These are phyloP conservation scores for Patella ulyssiponensis DNA, from an alignment of 2,888 invertebrate species.

Conservation along the genomic window DNA sequence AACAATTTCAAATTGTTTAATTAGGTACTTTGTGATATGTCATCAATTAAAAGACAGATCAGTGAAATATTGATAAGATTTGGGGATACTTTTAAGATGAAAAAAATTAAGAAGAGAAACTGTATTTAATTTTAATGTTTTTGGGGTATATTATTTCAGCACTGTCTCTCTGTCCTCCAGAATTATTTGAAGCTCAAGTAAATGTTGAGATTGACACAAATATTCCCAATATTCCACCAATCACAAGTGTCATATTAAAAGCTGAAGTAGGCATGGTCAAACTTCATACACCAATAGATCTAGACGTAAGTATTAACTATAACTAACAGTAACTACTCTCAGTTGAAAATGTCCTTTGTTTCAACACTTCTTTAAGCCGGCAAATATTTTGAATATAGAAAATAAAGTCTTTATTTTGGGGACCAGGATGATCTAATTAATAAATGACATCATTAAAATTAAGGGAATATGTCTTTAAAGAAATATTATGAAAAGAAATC, in stretches of 20 bases:
- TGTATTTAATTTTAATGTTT: too few species aligned
- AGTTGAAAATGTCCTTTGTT: too few species aligned
- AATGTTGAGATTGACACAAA: conserved; percentile 64
- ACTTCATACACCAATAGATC: conserved; percentile 46
- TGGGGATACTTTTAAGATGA: too few species aligned
- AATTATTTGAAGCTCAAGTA: conserved; percentile 52
- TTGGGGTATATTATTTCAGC: conserved; percentile 36
- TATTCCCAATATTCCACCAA: conserved; percentile 42
- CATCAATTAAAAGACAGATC: too few species aligned
- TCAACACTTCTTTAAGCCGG: too few species aligned
- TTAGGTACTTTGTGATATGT: too few species aligned
- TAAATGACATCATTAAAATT: conserved; percentile 15
- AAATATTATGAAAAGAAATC: too few species aligned
- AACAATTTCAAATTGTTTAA: too few species aligned
- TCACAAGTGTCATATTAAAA: conserved; percentile 47
- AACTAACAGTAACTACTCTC: background rate
- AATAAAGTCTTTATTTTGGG: background rate
- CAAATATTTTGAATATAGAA: too few species aligned
- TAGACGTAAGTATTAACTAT: conserved; percentile 38
- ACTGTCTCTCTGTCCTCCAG: conserved; percentile 50
- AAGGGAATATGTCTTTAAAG: too few species aligned
- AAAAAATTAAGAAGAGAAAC: too few species aligned
- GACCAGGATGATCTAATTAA: conserved; percentile 7
- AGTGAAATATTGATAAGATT: too few species aligned
- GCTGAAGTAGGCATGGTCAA: conserved; percentile 54